Percentiles rank a stretch among this genome's conserved stretches.
Conservation (phyloP, 2,113 vertebrate genomes). For the Caretta caretta region DNA sequence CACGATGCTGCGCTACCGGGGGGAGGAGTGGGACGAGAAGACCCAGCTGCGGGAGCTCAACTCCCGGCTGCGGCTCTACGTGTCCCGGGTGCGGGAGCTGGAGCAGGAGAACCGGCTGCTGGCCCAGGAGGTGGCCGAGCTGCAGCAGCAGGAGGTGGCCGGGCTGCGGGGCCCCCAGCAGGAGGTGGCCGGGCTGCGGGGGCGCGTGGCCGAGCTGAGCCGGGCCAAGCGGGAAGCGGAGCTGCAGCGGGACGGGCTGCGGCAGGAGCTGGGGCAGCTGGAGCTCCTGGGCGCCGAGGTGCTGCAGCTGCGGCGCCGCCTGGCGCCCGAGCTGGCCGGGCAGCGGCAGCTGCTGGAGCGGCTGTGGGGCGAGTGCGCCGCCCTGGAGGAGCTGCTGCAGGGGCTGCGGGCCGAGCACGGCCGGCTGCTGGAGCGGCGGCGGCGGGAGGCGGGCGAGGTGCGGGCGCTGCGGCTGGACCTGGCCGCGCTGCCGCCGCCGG, state of each 20-base stretch:
- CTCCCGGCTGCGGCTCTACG: conserved; percentile 86
- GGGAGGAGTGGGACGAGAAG: conserved; percentile 49
- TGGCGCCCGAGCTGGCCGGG: conserved; percentile 80
- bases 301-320: conserved; percentile 83
- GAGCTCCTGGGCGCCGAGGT: conserved; percentile 87
- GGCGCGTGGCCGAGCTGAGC: conserved; percentile 51
- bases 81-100: conserved; percentile 87
- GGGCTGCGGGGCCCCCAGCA: conserved; percentile 46
- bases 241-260: conserved; percentile 69
- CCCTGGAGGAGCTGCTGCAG: conserved; percentile 77
- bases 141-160: conserved; percentile 57
- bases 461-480: conserved; percentile 57
- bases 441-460: conserved; percentile 71
- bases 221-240: background rate
- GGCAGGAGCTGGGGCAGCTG: conserved; percentile 86
- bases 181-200: conserved; percentile 64
- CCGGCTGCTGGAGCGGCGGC: conserved; percentile 73
- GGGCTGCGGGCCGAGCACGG: conserved; percentile 70
- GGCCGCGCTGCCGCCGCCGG: conserved; percentile 78
- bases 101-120: conserved; percentile 87
- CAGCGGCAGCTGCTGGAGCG: conserved; percentile 76
- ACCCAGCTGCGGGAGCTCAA: conserved; percentile 83
- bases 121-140: conserved; percentile 74
- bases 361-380: conserved; percentile 53
- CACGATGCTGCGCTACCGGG: conserved; percentile 36